phyloP scores from a whole-genome alignment of 2,113 vertebrate genomes.

The Oryzias woworae region DNA sequence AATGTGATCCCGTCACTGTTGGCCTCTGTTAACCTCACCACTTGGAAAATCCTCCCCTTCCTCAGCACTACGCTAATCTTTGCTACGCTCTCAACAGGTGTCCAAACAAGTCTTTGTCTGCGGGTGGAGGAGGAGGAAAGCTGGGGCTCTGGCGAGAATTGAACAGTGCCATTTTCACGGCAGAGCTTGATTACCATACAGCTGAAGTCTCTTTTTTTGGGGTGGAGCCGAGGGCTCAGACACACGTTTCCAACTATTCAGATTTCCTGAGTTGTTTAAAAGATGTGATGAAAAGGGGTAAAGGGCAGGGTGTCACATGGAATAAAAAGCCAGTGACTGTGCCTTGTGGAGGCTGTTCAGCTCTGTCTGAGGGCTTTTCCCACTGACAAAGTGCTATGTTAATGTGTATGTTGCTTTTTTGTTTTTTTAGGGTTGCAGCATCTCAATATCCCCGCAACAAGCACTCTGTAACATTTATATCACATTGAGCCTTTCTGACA shows the following conservation, averaged over 20 bases:
- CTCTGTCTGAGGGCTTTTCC: constrained; percentile 58
- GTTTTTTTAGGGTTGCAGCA: constrained; percentile 55
- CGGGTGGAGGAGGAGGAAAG: constrained; percentile 62
- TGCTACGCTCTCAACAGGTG: constrained; percentile 85
- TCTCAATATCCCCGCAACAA: constrained; percentile 55
- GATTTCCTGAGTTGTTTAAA: constrained; percentile 79
- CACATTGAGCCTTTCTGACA: constrained; percentile 51
- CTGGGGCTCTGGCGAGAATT: constrained; percentile 73
- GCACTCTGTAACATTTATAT: constrained; percentile 45
- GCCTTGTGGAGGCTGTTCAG: constrained; percentile 54
- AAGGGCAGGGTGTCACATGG: constrained; percentile 52
- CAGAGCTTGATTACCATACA: constrained; percentile 88
- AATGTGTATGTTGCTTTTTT: constrained; percentile 19
- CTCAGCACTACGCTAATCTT: constrained; percentile 74
- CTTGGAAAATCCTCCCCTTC: constrained; percentile 56
- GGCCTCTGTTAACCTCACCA: constrained; percentile 79
- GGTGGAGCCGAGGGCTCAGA: constrained; percentile 64
- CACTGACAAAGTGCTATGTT: constrained; percentile 69
- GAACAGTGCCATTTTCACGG: constrained; percentile 82
- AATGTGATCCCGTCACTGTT: constrained; percentile 81
- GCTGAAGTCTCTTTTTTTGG: constrained; percentile 80
- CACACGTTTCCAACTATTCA: constrained; percentile 75
- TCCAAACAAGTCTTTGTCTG: constrained; percentile 89
- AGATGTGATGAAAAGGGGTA: constrained; percentile 61
- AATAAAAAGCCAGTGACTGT: constrained; percentile 73